Conservation (phyloP, 2,888 invertebrate species). For the Arge pagana region DNA sequence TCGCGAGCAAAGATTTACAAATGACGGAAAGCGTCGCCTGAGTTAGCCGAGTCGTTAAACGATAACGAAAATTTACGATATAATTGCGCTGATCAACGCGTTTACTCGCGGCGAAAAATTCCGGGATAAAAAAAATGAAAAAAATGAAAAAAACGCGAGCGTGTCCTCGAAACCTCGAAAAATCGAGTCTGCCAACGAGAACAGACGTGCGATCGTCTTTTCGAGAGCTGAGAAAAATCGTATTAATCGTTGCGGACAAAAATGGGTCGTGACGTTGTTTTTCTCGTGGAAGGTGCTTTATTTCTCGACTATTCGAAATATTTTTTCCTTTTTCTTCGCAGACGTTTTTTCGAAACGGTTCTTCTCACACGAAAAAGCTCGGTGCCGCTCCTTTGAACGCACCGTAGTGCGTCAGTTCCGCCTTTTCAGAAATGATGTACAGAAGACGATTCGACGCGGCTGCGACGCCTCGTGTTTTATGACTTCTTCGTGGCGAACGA, state of each 20-base stretch:
- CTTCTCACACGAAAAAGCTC: constrained; percentile 3
- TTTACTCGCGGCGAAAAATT: too few species aligned
- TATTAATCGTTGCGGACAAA: too few species aligned
- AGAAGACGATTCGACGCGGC: constrained; percentile 26
- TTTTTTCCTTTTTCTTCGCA: too few species aligned
- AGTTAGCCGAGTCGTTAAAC: background rate
- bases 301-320: too few species aligned
- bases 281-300: too few species aligned
- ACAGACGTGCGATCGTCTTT: constrained; percentile 20
- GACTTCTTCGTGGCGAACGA: constrained; percentile 25
- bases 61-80: constrained; percentile 5
- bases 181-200: constrained; percentile 10
- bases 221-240: constrained; percentile 19
- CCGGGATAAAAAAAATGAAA: too few species aligned
- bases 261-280: too few species aligned
- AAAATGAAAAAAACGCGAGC: too few species aligned
- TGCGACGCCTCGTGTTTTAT: constrained; percentile 13
- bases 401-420: constrained; percentile 25
- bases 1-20: constrained; percentile 2
- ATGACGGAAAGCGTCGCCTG: constrained; percentile 10
- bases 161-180: too few species aligned
- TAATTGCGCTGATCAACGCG: constrained; percentile 1
- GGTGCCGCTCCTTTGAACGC: constrained; percentile 7
- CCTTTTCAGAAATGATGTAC: constrained; percentile 31
- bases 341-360: too few species aligned